Evolutionary conservation across 2,888 invertebrate species (phyloP).

Genomic region (Beris chalybata): DNA sequence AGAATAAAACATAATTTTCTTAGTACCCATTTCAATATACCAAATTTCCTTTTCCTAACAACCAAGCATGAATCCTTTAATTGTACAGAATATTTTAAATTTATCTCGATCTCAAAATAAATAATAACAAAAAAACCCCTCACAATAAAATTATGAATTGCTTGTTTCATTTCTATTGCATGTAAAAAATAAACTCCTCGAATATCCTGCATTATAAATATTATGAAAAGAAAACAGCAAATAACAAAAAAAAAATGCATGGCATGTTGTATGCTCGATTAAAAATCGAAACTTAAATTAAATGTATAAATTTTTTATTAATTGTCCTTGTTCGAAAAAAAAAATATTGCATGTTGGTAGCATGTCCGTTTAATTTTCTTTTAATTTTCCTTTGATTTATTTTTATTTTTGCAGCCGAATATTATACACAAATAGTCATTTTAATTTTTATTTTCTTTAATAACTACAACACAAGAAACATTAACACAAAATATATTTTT

Average conservation of each 20-base stretch:
- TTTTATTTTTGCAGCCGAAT: background rate
- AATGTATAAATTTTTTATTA: conserved; percentile 3
- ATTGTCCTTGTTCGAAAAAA: conserved; percentile 2
- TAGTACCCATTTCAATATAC: too few species aligned
- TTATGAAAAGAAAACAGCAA: background rate
- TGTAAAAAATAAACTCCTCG: background rate
- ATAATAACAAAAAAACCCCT: too few species aligned
- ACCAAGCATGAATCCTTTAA: too few species aligned
- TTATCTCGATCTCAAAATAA: too few species aligned
- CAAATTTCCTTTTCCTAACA: too few species aligned
- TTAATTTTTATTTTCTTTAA: too few species aligned
- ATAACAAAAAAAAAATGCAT: background rate
- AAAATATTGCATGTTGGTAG: conserved; percentile 7
- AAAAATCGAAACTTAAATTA: background rate
- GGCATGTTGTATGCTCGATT: background rate
- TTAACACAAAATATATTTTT: too few species aligned
- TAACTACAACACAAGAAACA: too few species aligned
- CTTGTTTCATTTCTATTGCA: background rate
- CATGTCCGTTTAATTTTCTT: conserved; percentile 7
- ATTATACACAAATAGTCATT: too few species aligned
- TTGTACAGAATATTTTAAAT: too few species aligned
- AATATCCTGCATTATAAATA: background rate
- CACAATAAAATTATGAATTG: too few species aligned
- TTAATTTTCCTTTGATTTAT: conserved; percentile 4
- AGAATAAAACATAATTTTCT: too few species aligned